A percentile compares a stretch with the other conserved stretches of the same genome.
These are phyloP conservation scores for Phenganax stokvisi DNA, from an alignment of 92 coral and sea anemone species.

Conservation along the genomic window DNA sequence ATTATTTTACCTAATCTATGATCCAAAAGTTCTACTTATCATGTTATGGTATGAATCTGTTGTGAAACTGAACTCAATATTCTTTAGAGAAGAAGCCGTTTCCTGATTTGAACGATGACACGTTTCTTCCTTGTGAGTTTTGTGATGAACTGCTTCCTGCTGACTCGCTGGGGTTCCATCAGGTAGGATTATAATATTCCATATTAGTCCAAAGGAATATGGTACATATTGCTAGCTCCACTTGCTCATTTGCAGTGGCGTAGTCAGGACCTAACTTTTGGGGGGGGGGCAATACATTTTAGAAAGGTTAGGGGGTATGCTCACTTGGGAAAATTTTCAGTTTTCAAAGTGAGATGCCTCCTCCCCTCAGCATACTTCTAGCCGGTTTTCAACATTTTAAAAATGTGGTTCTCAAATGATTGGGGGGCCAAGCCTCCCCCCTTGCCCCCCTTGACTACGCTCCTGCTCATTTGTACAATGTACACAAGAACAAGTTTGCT, in stretches of 20 bases:
- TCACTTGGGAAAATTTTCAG: background rate
- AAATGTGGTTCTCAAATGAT: no score
- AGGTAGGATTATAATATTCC: conserved; percentile 47
- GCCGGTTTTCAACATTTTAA: no score
- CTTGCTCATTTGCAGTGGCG: no score
- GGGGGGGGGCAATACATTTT: no score
- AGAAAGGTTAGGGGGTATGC: no score
- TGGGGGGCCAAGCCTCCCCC: no score
- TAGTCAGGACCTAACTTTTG: no score
- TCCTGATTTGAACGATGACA: conserved; percentile 47
- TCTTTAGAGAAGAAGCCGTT: conserved; percentile 6
- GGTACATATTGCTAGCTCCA: background rate
- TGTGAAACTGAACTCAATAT: background rate
- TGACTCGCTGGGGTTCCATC: conserved; percentile 59
- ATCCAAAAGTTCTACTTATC: background rate
- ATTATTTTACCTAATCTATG: no score
- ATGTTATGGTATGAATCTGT: background rate
- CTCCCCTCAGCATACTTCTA: no score
- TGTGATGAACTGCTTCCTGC: conserved; percentile 59
- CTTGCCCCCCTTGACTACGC: no score
- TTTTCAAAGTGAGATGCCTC: background rate
- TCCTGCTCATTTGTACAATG: no score
- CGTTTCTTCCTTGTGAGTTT: conserved; percentile 88
- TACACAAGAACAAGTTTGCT: no score
- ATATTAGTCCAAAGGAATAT: background rate